Evolutionary conservation across 35 echinoderm and acorn worm genomes (phyloP).

Genomic region (Ptychodera flava): DNA sequence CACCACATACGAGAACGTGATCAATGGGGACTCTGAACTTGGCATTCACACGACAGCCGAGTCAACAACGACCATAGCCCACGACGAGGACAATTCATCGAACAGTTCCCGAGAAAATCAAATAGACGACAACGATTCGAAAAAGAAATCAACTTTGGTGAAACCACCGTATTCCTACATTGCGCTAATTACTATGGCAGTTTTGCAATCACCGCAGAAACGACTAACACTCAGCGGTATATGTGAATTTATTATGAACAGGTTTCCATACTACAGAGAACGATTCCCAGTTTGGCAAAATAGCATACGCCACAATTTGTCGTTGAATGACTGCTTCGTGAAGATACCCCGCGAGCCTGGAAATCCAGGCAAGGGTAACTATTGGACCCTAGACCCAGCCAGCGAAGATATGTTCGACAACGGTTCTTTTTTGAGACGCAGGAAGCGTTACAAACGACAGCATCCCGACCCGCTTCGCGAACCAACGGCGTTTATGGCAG

Average conservation of each 20-base stretch:
- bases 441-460: slow-evolving; percentile 95
- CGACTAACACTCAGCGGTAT: slow-evolving; percentile 94
- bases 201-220: slow-evolving; percentile 96
- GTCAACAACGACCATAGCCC: neutral
- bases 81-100: neutral
- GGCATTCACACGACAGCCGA: neutral
- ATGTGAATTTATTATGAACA: slow-evolving; percentile 99
- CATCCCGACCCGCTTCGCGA: slow-evolving; percentile 64
- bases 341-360: slow-evolving; percentile 98
- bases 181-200: slow-evolving; percentile 94
- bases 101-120: slow-evolving; percentile 12
- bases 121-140: slow-evolving; percentile 35
- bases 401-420: slow-evolving; percentile 99
- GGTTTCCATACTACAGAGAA: slow-evolving; percentile 98
- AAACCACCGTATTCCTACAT: slow-evolving; percentile 99
- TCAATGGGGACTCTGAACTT: neutral
- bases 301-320: slow-evolving; percentile 93
- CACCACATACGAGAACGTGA: neutral
- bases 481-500: slow-evolving; percentile 45
- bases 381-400: slow-evolving; percentile 98
- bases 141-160: slow-evolving; percentile 56
- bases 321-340: slow-evolving; percentile 96
- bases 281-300: slow-evolving; percentile 99
- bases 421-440: slow-evolving; percentile 88
- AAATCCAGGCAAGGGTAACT: slow-evolving; percentile 95